phyloP scores from a whole-genome alignment of 2,113 vertebrate genomes.

The Sterna hirundo region DNA sequence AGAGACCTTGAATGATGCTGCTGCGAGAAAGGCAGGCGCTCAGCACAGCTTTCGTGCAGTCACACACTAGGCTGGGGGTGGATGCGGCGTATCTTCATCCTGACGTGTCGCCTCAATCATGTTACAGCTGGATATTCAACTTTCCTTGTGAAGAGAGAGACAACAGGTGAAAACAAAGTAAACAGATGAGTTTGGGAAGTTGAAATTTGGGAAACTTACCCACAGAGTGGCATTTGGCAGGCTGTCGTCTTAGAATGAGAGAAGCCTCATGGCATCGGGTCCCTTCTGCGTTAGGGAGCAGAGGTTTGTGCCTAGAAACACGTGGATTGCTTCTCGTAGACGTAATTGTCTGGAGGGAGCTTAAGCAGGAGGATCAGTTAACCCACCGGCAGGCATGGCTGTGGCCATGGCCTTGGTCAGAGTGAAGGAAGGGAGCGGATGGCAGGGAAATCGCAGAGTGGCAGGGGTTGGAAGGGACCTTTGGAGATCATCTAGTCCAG shows the following conservation, averaged over 20 bases:
- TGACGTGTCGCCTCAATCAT: accelerated
- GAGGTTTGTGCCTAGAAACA: neutral
- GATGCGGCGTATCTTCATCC: neutral
- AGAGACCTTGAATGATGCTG: neutral
- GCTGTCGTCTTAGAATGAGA: neutral
- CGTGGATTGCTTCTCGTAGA: neutral
- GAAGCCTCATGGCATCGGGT: neutral
- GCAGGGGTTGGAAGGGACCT: neutral
- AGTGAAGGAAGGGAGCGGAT: accelerated
- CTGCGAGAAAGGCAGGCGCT: neutral
- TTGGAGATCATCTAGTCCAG: neutral
- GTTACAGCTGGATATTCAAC: neutral
- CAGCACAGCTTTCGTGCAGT: neutral
- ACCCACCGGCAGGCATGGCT: neutral
- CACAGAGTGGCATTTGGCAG: neutral
- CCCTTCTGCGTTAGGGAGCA: neutral
- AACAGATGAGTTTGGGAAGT: neutral
- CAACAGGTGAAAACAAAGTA: neutral
- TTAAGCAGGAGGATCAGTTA: neutral
- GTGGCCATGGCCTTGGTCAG: neutral
- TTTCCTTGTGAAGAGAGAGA: neutral
- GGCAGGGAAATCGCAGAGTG: neutral
- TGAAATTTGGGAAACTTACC: neutral
- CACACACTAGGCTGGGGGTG: neutral
- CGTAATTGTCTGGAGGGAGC: neutral